These are phyloP conservation scores for Gryllus bimaculatus DNA, from an alignment of 1,140 invertebrate genomes.

Conservation along the genomic window DNA sequence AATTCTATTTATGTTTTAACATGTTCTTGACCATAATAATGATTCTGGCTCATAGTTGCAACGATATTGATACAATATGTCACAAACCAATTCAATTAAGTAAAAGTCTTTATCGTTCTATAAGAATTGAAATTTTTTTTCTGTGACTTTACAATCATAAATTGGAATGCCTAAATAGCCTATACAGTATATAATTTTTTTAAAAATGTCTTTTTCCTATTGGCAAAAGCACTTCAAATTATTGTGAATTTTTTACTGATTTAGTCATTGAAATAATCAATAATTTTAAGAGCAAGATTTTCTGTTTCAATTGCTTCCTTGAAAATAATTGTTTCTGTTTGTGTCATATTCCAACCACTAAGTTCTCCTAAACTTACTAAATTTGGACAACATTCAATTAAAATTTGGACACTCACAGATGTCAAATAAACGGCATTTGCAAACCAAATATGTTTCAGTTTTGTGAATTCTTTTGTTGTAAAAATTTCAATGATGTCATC, in stretches of 20 bases:
- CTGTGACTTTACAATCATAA: no score
- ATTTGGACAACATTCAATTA: slow-evolving; percentile 52
- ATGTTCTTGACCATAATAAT: no score
- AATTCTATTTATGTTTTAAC: no score
- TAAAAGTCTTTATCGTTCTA: no score
- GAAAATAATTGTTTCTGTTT: neutral
- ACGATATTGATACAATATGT: no score
- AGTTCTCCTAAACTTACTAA: slow-evolving; percentile 49
- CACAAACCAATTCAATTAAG: no score
- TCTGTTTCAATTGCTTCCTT: neutral
- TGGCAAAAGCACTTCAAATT: neutral
- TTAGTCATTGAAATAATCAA: neutral
- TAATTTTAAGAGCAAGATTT: neutral
- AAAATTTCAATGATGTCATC: slow-evolving; percentile 50
- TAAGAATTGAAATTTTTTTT: no score
- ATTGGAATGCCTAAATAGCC: no score
- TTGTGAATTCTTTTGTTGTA: slow-evolving; percentile 42
- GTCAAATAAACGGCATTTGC: slow-evolving; percentile 49
- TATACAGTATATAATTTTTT: no score
- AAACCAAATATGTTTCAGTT: slow-evolving; percentile 53
- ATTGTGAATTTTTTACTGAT: neutral
- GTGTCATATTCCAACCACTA: slow-evolving; percentile 49
- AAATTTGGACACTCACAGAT: slow-evolving; percentile 44
- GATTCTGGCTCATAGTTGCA: no score
- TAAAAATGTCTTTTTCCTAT: no score